These are phyloP conservation scores for Drosophila pachea DNA, from an alignment of 1,140 invertebrate species.

Conservation along the genomic window DNA sequence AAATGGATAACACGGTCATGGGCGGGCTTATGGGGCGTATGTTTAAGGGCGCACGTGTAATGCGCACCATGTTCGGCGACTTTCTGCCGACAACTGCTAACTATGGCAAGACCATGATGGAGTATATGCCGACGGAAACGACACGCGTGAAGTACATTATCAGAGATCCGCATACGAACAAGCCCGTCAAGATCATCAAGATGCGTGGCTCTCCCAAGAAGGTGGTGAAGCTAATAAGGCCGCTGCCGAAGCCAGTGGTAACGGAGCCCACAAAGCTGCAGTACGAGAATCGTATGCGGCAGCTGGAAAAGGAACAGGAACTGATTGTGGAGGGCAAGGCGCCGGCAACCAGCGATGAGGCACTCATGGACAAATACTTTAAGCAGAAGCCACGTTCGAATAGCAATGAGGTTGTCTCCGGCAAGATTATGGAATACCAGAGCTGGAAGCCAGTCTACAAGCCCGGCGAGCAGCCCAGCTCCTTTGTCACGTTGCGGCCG, in stretches of 20 bases:
- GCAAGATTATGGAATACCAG: constrained; percentile 66
- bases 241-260: constrained; percentile 45
- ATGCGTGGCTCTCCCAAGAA: constrained; percentile 65
- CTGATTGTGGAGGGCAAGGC: constrained; percentile 68
- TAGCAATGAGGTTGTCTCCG: constrained; percentile 59
- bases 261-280: constrained; percentile 47
- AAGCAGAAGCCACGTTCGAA: constrained; percentile 36
- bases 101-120: constrained; percentile 48
- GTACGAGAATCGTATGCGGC: constrained; percentile 53
- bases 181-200: constrained; percentile 71
- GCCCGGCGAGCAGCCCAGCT: constrained; percentile 43
- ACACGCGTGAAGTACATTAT: constrained; percentile 72
- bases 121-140: constrained; percentile 69
- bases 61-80: constrained; percentile 64
- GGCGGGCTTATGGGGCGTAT: constrained; percentile 63
- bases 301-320: constrained; percentile 72
- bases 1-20: constrained; percentile 72
- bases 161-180: constrained; percentile 66
- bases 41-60: constrained; percentile 57
- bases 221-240: constrained; percentile 55
- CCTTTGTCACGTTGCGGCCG: constrained; percentile 53
- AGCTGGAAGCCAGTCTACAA: constrained; percentile 70
- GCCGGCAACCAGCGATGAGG: constrained; percentile 58
- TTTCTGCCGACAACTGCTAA: constrained; percentile 50
- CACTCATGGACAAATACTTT: constrained; percentile 62